phyloP scores from a whole-genome alignment of 92 coral and sea anemone species.

The Plumapathes pennacea region DNA sequence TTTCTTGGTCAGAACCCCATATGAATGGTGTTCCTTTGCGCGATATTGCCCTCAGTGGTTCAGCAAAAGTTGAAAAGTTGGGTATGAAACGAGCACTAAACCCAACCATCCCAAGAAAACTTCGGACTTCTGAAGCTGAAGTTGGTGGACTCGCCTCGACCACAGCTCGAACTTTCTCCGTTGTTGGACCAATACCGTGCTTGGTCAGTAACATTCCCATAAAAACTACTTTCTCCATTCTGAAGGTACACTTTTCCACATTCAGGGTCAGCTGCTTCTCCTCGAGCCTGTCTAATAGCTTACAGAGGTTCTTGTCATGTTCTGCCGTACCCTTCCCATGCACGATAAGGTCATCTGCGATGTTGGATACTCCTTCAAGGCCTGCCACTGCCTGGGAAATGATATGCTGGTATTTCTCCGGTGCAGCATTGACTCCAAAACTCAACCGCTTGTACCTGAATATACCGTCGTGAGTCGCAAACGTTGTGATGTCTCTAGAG shows the following conservation, averaged over 20 bases:
- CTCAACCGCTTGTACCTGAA: slow-evolving; percentile 31
- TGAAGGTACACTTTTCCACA: slow-evolving; percentile 40
- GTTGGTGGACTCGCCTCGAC: slow-evolving; percentile 32
- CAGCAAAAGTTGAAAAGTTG: slow-evolving; percentile 41
- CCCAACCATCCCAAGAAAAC: slow-evolving; percentile 48
- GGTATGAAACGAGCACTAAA: slow-evolving; percentile 58
- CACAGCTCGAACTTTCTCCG: slow-evolving; percentile 50
- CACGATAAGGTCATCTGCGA: slow-evolving; percentile 27
- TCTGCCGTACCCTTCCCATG: slow-evolving; percentile 25
- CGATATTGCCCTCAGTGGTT: slow-evolving; percentile 34
- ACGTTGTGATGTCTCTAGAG: slow-evolving; percentile 44
- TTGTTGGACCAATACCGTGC: slow-evolving; percentile 54
- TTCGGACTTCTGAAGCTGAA: slow-evolving; percentile 43
- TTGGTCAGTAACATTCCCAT: slow-evolving; percentile 50
- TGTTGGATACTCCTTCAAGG: slow-evolving; percentile 18
- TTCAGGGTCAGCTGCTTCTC: slow-evolving; percentile 54
- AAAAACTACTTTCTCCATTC: slow-evolving; percentile 51
- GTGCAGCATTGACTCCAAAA: slow-evolving; percentile 38
- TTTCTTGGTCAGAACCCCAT: slow-evolving; percentile 23
- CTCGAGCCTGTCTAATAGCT: slow-evolving; percentile 26
- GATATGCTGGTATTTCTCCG: slow-evolving; percentile 51
- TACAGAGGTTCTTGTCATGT: slow-evolving; percentile 35
- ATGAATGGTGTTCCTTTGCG: slow-evolving; percentile 24
- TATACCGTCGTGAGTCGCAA: slow-evolving; percentile 25
- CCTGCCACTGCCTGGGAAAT: slow-evolving; percentile 31